phyloP scores from a whole-genome alignment of 30 jellyfish, hydroid and myxozoan genomes.

The Aurelia aurita region DNA sequence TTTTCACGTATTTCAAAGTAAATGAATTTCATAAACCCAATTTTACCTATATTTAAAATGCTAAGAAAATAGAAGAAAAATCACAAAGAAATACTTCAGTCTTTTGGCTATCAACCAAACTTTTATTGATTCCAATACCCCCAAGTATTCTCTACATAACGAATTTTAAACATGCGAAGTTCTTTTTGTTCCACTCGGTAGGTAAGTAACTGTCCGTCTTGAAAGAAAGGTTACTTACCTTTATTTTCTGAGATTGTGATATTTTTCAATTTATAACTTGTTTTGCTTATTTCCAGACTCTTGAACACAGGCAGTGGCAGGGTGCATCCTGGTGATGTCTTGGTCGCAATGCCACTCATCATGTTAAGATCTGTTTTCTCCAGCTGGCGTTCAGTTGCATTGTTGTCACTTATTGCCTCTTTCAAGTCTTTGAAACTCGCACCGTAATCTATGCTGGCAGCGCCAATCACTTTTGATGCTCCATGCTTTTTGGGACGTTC shows the following conservation, averaged over 20 bases:
- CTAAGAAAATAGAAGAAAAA: not conserved
- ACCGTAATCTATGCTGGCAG: not conserved
- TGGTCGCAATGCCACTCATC: not conserved
- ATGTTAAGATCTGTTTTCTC: not conserved
- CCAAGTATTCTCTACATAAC: too few species aligned
- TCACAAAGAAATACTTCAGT: not conserved
- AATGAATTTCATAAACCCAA: too few species aligned
- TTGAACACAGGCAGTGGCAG: constrained; percentile 27
- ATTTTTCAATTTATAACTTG: constrained; percentile 33
- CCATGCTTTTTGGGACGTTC: too few species aligned
- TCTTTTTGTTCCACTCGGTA: too few species aligned
- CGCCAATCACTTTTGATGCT: too few species aligned
- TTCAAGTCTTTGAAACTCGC: not conserved
- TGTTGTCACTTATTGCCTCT: not conserved
- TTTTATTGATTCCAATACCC: too few species aligned
- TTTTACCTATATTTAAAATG: too few species aligned
- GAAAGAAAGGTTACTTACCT: constrained; percentile 23
- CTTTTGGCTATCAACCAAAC: too few species aligned
- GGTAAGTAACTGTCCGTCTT: too few species aligned
- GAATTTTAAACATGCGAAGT: too few species aligned
- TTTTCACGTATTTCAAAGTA: too few species aligned
- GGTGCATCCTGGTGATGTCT: constrained; percentile 1
- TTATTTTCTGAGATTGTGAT: not conserved
- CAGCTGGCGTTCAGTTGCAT: constrained; percentile 1
- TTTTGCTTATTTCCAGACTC: constrained; percentile 31